Conservation (phyloP, 2,113 vertebrate species). For the Lepidothrix coronata region DNA sequence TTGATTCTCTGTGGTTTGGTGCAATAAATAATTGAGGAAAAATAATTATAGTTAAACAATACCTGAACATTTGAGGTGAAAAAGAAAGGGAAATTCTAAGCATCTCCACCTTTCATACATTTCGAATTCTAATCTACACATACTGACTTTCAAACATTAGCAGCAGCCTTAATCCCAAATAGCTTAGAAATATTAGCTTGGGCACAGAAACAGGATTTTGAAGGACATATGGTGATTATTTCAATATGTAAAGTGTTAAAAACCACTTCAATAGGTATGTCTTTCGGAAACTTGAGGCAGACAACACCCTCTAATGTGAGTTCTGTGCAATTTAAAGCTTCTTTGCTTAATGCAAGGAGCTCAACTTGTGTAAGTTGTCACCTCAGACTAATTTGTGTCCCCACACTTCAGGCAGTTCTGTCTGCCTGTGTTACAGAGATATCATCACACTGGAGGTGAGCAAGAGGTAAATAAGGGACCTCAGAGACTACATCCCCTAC, state of each 20-base stretch:
- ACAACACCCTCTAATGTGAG: neutral
- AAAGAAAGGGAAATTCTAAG: neutral
- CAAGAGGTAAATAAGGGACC: neutral
- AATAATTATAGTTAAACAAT: neutral
- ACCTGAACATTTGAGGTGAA: neutral
- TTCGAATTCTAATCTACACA: neutral
- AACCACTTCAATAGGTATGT: neutral
- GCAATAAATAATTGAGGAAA: neutral
- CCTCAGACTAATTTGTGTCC: neutral
- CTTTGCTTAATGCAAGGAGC: neutral
- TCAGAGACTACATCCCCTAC: accelerated
- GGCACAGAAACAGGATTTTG: neutral
- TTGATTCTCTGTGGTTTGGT: neutral
- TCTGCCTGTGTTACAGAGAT: neutral
- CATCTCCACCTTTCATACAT: neutral
- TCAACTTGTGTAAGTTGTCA: accelerated
- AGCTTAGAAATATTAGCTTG: neutral
- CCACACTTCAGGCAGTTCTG: neutral
- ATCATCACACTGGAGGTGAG: neutral
- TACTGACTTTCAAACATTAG: neutral
- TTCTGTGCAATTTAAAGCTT: neutral
- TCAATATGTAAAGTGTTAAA: neutral
- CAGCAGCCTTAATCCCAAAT: neutral
- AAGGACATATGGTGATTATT: neutral
- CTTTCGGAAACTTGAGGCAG: neutral